Conservation (phyloP, 2,113 vertebrate genomes). For the Stigmatopora argus region DNA sequence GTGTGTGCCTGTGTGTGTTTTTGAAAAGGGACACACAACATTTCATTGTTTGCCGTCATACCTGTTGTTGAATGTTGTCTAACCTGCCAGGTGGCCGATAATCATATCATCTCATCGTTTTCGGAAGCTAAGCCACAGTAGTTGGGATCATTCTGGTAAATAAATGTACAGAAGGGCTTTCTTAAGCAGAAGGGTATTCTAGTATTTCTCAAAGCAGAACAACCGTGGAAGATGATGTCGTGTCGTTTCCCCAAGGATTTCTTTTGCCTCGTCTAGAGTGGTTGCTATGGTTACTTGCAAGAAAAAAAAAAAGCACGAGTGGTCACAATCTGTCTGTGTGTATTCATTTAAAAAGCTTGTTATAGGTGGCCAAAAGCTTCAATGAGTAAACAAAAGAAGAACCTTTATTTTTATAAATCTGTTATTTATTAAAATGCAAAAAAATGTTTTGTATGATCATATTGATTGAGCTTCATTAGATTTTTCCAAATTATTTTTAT, state of each 20-base stretch:
- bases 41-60: neutral
- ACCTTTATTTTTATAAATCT: neutral
- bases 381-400: neutral
- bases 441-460: neutral
- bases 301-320: neutral
- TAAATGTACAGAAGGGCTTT: neutral
- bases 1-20: neutral
- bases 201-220: neutral
- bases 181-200: neutral
- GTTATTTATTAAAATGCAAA: neutral
- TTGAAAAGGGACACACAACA: neutral
- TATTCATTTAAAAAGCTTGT: constrained; percentile 6
- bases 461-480: neutral
- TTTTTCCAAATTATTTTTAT: neutral
- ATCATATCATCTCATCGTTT: constrained; percentile 1
- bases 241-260: neutral
- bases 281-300: constrained; percentile 22
- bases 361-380: neutral
- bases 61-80: constrained; percentile 6
- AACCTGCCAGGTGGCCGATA: constrained; percentile 3
- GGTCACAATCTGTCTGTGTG: constrained; percentile 11
- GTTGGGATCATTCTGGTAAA: neutral
- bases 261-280: neutral
- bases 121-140: neutral
- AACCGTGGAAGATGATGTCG: neutral